A percentile compares a stretch with the other conserved stretches of the same genome.
Conservation (phyloP, 2,888 invertebrate genomes). For the Aphodius sticticus region DNA sequence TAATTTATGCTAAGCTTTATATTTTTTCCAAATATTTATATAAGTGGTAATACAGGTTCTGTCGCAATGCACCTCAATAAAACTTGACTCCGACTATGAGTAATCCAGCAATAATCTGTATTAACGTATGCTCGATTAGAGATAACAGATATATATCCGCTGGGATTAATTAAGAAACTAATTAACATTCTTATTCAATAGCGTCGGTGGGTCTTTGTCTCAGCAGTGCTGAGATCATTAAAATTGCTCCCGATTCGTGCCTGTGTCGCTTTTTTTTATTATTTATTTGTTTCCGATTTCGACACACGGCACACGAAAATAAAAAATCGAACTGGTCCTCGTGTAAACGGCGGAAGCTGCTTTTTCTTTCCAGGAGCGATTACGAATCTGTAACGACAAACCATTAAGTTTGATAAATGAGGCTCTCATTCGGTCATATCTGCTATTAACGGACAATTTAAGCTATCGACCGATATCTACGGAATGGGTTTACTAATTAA, state of each 20-base stretch:
- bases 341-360: slow-evolving; percentile 18
- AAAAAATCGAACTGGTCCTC: slow-evolving; percentile 8
- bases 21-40: background rate
- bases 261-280: slow-evolving; percentile 8
- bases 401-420: slow-evolving; percentile 25
- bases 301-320: slow-evolving; percentile 14
- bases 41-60: background rate
- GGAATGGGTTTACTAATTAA: slow-evolving; percentile 23
- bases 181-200: slow-evolving; percentile 21
- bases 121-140: slow-evolving; percentile 11
- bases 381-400: slow-evolving; percentile 26
- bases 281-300: slow-evolving; percentile 9
- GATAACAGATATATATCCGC: slow-evolving; percentile 23
- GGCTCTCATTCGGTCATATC: slow-evolving; percentile 11
- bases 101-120: slow-evolving; percentile 9
- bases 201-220: slow-evolving; percentile 19
- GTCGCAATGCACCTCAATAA: background rate
- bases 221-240: slow-evolving; percentile 16
- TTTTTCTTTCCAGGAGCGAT: slow-evolving; percentile 15
- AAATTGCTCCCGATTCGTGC: background rate
- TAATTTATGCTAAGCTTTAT: too few species aligned
- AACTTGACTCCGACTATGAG: background rate
- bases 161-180: slow-evolving; percentile 17
- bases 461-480: slow-evolving; percentile 18
- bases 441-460: slow-evolving; percentile 23